These are phyloP conservation scores for Psittacula echo DNA, from an alignment of 2,797 vertebrate species.

Conservation along the genomic window DNA sequence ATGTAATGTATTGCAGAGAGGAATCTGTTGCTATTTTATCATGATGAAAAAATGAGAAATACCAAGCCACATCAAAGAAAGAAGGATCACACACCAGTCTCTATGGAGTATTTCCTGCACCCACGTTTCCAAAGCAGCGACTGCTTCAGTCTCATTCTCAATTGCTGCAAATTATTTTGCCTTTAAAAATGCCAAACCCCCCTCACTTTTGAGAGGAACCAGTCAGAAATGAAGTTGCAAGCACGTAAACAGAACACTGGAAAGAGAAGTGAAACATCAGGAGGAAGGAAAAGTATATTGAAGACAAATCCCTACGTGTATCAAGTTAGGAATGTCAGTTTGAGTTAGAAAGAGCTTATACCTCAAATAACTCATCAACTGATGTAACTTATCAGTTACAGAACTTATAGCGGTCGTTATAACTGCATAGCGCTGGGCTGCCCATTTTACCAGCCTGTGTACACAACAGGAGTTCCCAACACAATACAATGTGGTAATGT, in stretches of 20 bases:
- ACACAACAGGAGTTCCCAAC: neutral
- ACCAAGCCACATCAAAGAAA: neutral
- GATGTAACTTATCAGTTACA: neutral
- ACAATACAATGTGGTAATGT: neutral
- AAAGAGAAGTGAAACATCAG: neutral
- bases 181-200: neutral
- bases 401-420: neutral
- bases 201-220: neutral
- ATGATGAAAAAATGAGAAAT: neutral
- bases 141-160: neutral
- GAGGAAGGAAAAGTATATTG: neutral
- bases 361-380: neutral
- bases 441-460: neutral
- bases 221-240: neutral
- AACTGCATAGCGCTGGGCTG: neutral
- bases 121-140: neutral
- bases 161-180: neutral
- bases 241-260: neutral
- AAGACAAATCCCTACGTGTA: neutral
- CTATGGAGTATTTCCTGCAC: neutral
- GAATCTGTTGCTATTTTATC: neutral
- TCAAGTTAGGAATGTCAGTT: neutral
- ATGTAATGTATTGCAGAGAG: rapidly evolving
- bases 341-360: neutral
- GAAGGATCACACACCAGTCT: neutral